Conservation (phyloP, 2,113 vertebrate genomes). For the Seriola aureovittata region DNA sequence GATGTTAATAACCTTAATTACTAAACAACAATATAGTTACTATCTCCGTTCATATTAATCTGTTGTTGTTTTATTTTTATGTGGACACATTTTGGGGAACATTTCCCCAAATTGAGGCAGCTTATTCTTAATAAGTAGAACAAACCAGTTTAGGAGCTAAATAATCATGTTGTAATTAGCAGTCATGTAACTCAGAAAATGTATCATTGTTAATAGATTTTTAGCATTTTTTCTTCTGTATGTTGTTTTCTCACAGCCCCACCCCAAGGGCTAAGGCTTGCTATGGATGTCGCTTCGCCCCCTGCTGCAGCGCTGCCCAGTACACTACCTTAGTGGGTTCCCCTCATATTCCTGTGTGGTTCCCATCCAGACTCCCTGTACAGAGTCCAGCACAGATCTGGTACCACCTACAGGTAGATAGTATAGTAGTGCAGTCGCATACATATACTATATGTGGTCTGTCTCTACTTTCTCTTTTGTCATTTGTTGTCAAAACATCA, state of each 20-base stretch:
- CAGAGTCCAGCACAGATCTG: slow-evolving; percentile 70
- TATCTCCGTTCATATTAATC: neutral
- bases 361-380: slow-evolving; percentile 59
- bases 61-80: neutral
- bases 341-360: slow-evolving; percentile 54
- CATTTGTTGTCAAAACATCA: neutral
- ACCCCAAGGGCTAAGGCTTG: slow-evolving; percentile 57
- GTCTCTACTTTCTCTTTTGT: neutral
- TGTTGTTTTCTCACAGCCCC: slow-evolving; percentile 41
- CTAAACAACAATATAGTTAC: neutral
- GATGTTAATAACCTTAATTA: too few relatives aligned
- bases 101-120: neutral
- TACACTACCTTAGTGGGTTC: slow-evolving; percentile 74
- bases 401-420: slow-evolving; percentile 74
- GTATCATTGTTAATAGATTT: neutral
- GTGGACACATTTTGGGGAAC: neutral
- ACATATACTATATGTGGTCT: neutral
- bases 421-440: slow-evolving; percentile 2
- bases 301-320: slow-evolving; percentile 65
- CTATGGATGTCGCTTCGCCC: slow-evolving; percentile 77
- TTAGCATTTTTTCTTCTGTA: fast-evolving
- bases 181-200: neutral
- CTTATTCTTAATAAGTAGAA: neutral
- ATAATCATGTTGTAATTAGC: neutral
- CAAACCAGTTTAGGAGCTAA: neutral